phyloP scores from a whole-genome alignment of 2,797 vertebrate species.

The Nannoperca obscura region DNA sequence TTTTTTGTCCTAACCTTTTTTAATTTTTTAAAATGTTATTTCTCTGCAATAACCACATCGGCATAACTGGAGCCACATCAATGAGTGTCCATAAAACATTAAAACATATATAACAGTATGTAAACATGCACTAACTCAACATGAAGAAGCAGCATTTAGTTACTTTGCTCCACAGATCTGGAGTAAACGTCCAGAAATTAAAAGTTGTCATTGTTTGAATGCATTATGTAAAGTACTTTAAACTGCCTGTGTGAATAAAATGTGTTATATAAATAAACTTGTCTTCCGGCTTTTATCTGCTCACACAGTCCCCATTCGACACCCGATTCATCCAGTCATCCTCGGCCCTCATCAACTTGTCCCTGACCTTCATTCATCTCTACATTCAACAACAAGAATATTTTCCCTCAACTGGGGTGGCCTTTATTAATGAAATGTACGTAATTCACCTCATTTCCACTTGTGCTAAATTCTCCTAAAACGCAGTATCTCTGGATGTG shows the following conservation, averaged over 20 bases:
- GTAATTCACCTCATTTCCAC: slow-evolving; percentile 30
- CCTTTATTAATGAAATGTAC: slow-evolving; percentile 29
- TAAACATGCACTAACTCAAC: not conserved
- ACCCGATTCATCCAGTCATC: slow-evolving; percentile 30
- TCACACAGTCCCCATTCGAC: slow-evolving; percentile 45
- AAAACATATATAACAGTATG: not conserved
- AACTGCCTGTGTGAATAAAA: slow-evolving; percentile 48
- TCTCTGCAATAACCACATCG: not conserved
- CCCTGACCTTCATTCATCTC: slow-evolving; percentile 47
- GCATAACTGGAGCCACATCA: not conserved
- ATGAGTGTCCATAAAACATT: not conserved
- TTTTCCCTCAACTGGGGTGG: slow-evolving; percentile 15
- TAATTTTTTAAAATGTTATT: too few species aligned
- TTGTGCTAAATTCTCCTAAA: slow-evolving; percentile 27
- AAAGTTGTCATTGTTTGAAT: slow-evolving; percentile 24
- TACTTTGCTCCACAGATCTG: not conserved
- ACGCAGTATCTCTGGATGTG: slow-evolving; percentile 17
- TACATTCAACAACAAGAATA: slow-evolving; percentile 30
- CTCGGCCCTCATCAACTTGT: slow-evolving; percentile 29
- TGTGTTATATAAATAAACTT: slow-evolving; percentile 52
- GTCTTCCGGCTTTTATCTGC: slow-evolving; percentile 55
- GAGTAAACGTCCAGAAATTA: not conserved
- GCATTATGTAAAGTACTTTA: slow-evolving; percentile 42
- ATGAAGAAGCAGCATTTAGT: not conserved
- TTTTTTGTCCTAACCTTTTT: too few species aligned